These are phyloP conservation scores for Rhynchotus rufescens DNA, from an alignment of 2,797 vertebrate species.

Conservation along the genomic window DNA sequence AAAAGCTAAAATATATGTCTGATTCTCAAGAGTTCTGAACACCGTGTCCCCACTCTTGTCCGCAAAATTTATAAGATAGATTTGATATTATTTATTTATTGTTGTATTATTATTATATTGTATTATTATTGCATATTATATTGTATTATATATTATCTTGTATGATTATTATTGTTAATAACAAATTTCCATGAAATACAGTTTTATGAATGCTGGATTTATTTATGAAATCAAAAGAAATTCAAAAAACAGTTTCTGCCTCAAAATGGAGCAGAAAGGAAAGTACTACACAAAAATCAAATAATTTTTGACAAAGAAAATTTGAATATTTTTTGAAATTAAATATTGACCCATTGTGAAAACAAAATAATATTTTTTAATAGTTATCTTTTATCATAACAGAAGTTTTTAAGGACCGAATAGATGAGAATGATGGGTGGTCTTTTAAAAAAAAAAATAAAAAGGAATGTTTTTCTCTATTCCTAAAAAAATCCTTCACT, in stretches of 20 bases:
- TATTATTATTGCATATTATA: too few species aligned
- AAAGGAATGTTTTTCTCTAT: not conserved
- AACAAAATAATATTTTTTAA: not conserved
- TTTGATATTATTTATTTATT: not conserved
- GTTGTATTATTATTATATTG: too few species aligned
- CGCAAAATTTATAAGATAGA: not conserved
- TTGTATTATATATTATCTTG: too few species aligned
- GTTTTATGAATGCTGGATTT: not conserved
- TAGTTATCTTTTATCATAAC: not conserved
- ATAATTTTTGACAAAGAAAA: fast-evolving
- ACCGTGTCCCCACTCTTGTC: not conserved
- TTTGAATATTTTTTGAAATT: not conserved
- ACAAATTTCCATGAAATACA: not conserved
- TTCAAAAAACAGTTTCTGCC: not conserved
- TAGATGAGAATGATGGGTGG: not conserved
- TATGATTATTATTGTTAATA: not conserved
- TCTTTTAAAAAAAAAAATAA: not conserved
- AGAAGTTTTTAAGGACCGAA: not conserved
- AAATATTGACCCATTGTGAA: not conserved
- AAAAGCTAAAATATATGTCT: not conserved
- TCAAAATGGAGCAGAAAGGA: not conserved
- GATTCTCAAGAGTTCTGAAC: not conserved
- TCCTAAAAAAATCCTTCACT: not conserved
- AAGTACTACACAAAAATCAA: not conserved
- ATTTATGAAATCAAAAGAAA: not conserved